Conservation (phyloP, 2,113 vertebrate genomes). For the Arvicanthis niloticus region DNA sequence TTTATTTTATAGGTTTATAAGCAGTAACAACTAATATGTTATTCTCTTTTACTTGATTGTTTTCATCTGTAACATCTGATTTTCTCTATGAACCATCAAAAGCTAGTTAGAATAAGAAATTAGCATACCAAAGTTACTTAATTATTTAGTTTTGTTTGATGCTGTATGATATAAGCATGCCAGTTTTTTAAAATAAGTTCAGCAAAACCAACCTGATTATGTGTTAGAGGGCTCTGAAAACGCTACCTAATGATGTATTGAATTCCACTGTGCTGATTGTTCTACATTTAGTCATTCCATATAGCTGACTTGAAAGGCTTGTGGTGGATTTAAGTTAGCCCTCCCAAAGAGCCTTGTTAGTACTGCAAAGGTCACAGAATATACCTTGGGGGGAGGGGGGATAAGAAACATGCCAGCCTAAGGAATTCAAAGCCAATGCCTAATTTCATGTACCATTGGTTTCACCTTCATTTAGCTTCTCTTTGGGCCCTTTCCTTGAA, state of each 20-base stretch:
- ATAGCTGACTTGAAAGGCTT: not conserved
- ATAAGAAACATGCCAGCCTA: not conserved
- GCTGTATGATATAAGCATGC: not conserved
- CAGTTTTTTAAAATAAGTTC: not conserved
- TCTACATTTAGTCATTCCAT: not conserved
- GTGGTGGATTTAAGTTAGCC: conserved; percentile 3
- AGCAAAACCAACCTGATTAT: not conserved
- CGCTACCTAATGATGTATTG: not conserved
- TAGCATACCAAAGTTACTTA: not conserved
- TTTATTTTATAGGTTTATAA: not conserved
- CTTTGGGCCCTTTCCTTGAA: not conserved
- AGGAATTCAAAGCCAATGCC: not conserved
- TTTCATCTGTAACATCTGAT: not conserved
- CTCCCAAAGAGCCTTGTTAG: not conserved
- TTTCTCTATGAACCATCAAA: not conserved
- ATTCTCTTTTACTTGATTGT: not conserved
- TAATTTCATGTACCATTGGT: conserved; percentile 29
- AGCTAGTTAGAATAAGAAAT: too few species aligned
- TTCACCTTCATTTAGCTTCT: conserved; percentile 48
- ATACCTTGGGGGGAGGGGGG: not conserved
- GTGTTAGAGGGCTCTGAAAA: not conserved
- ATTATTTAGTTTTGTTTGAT: not conserved
- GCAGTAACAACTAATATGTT: not conserved
- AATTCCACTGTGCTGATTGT: not conserved
- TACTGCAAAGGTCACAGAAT: not conserved